Conservation (phyloP, 2,888 invertebrate genomes). For the Pelosia muscerda region DNA sequence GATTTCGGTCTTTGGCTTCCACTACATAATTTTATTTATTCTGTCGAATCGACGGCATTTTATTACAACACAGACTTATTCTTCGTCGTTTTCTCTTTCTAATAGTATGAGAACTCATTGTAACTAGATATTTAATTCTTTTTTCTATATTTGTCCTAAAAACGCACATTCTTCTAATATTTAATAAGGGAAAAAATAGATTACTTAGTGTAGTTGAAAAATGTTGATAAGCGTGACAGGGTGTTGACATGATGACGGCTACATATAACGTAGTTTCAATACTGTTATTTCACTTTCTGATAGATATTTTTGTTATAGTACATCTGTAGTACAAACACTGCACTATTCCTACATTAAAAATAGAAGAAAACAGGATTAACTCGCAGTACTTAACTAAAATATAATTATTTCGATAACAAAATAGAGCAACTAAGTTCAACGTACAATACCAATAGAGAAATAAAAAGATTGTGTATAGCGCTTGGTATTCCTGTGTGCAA, state of each 20-base stretch:
- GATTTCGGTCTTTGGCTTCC: too few relatives aligned
- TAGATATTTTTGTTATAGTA: background rate
- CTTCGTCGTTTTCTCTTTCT: too few relatives aligned
- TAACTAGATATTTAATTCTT: too few relatives aligned
- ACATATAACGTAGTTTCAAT: background rate
- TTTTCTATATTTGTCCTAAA: too few relatives aligned
- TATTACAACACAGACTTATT: too few relatives aligned
- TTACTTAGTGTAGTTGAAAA: too few relatives aligned
- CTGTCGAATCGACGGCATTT: too few relatives aligned
- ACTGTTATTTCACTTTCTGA: background rate
- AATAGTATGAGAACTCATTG: too few relatives aligned
- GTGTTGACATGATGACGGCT: too few relatives aligned
- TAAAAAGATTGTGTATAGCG: constrained; percentile 40
- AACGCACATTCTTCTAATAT: background rate
- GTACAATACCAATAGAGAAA: constrained; percentile 37
- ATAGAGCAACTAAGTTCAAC: constrained; percentile 16
- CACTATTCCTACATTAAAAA: background rate
- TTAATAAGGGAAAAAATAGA: background rate
- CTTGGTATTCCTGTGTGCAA: constrained; percentile 48
- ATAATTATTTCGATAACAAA: background rate
- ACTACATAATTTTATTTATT: too few relatives aligned
- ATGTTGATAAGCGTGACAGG: too few relatives aligned
- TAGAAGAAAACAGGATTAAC: background rate
- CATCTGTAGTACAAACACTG: background rate
- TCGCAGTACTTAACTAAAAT: background rate